A percentile compares a stretch with the other conserved stretches of the same genome.
Evolutionary conservation across 35 echinoderm and acorn worm species (phyloP).

Genomic region (Lytechinus pictus): DNA sequence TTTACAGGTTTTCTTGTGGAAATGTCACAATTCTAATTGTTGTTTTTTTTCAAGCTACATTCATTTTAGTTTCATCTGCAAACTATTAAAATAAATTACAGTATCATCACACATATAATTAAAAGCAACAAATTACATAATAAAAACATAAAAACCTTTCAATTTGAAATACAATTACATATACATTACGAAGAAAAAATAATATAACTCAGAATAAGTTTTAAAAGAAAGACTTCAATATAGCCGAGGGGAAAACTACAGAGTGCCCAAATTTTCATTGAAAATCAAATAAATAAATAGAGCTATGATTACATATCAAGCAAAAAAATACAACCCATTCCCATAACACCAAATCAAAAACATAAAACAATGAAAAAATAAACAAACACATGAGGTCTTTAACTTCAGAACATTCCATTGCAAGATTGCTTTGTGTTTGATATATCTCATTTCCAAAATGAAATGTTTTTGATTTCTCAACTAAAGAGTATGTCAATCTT

Average conservation of each 20-base stretch:
- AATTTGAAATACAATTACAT: too few species aligned
- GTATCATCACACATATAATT: background rate
- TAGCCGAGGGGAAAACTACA: background rate
- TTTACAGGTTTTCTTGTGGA: background rate
- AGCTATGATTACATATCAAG: background rate
- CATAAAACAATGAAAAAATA: too few species aligned
- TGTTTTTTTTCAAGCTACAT: background rate
- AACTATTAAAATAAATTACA: background rate
- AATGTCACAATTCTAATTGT: background rate
- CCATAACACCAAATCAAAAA: background rate
- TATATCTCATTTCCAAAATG: too few species aligned
- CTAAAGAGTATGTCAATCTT: too few species aligned
- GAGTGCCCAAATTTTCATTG: background rate
- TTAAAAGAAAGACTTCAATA: background rate
- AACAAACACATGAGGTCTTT: too few species aligned
- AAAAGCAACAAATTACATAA: background rate
- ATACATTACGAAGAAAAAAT: too few species aligned
- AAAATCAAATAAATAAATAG: background rate
- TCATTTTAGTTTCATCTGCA: background rate
- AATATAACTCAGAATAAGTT: too few species aligned
- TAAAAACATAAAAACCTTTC: too few species aligned
- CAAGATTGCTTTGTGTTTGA: too few species aligned
- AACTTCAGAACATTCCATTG: too few species aligned
- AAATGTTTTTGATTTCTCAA: too few species aligned
- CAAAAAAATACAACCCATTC: background rate